Evolutionary conservation across 2,797 vertebrate genomes (phyloP).

Genomic region (Muscicapa striata): DNA sequence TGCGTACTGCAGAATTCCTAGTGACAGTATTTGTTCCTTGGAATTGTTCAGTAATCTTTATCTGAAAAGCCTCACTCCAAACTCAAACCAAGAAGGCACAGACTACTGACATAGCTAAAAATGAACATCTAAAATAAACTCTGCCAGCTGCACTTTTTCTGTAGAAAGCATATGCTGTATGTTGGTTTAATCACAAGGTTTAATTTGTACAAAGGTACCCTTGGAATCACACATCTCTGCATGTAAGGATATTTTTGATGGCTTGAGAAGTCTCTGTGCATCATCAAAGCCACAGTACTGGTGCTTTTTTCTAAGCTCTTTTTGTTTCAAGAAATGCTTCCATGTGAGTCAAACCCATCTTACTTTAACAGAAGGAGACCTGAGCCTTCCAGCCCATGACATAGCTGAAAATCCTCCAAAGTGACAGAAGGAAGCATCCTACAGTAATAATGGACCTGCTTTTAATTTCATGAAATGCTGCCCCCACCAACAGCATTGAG

Average conservation of each 20-base stretch:
- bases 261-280: background rate
- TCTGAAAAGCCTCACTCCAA: background rate
- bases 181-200: background rate
- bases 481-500: fast-evolving
- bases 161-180: background rate
- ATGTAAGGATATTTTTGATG: background rate
- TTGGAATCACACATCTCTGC: background rate
- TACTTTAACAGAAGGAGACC: background rate
- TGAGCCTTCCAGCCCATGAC: background rate
- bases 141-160: background rate
- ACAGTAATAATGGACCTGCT: fast-evolving
- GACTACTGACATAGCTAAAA: background rate
- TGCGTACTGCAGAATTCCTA: background rate
- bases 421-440: background rate
- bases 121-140: background rate
- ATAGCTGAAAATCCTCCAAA: fast-evolving
- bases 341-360: fast-evolving
- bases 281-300: background rate
- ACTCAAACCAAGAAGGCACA: background rate
- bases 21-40: background rate
- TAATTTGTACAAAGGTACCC: background rate
- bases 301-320: background rate
- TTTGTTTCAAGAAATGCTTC: background rate
- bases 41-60: background rate
- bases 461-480: background rate